phyloP scores from a whole-genome alignment of 1,140 invertebrate genomes.

The Stegodyphus dumicola region DNA sequence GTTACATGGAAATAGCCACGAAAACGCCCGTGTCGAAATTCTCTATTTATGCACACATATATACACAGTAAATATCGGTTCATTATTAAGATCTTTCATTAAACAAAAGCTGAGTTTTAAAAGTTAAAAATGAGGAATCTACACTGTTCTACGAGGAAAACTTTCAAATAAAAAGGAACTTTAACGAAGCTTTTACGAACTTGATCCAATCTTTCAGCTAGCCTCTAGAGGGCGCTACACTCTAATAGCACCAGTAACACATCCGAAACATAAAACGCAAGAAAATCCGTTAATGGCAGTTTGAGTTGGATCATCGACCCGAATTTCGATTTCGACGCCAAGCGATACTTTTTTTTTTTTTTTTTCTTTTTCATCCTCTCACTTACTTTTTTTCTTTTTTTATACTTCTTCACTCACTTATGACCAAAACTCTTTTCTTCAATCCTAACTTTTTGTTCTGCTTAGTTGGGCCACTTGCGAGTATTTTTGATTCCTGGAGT shows the following conservation, averaged over 20 bases:
- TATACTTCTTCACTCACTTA: slow-evolving; percentile 17
- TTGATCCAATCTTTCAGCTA: too few species aligned
- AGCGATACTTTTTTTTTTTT: slow-evolving; percentile 25
- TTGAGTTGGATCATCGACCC: slow-evolving; percentile 44
- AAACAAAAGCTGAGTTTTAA: too few species aligned
- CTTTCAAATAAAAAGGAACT: too few species aligned
- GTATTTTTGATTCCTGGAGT: slow-evolving; percentile 10
- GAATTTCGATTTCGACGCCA: slow-evolving; percentile 40
- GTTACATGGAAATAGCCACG: too few species aligned
- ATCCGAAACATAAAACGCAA: slow-evolving; percentile 41
- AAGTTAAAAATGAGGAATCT: too few species aligned
- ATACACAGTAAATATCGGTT: too few species aligned
- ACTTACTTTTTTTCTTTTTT: not conserved
- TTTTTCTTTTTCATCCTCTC: not conserved
- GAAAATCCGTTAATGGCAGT: slow-evolving; percentile 50
- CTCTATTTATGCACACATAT: too few species aligned
- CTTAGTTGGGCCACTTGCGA: slow-evolving; percentile 45
- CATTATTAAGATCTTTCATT: too few species aligned
- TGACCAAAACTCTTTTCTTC: slow-evolving; percentile 15
- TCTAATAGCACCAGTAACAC: slow-evolving; percentile 29
- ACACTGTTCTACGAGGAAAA: too few species aligned
- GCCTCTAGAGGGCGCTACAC: too few species aligned
- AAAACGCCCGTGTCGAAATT: too few species aligned
- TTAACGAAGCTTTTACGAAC: too few species aligned
- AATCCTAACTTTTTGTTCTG: slow-evolving; percentile 41